phyloP scores from a whole-genome alignment of 2,113 vertebrate species.

The Sprattus sprattus region DNA sequence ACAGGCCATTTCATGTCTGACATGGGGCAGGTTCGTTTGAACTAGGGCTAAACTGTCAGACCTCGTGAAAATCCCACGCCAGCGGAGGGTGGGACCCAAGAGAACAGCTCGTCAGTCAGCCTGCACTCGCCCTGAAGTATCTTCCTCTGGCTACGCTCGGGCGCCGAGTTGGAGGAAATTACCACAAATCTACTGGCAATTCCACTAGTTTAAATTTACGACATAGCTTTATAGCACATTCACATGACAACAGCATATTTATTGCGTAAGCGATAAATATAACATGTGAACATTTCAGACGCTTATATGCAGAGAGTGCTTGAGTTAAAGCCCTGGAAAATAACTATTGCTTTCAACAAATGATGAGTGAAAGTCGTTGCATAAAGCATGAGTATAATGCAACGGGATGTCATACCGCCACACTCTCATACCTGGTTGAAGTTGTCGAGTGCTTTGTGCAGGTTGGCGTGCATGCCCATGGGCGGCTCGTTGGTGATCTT shows the following conservation, averaged over 20 bases:
- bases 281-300: background rate
- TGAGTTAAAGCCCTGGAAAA: background rate
- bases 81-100: background rate
- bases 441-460: slow-evolving; percentile 94
- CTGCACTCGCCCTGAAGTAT: background rate
- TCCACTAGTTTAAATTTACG: background rate
- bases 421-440: slow-evolving; percentile 84
- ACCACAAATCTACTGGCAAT: background rate
- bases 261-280: background rate
- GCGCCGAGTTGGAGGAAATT: background rate
- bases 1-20: background rate
- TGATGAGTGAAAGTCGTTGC: background rate
- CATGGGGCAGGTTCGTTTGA: background rate
- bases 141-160: background rate
- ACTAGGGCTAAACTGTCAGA: background rate
- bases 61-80: background rate
- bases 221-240: background rate
- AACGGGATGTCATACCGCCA: background rate
- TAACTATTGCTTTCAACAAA: background rate
- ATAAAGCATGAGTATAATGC: background rate
- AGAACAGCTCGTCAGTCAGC: background rate
- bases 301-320: background rate
- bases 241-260: background rate
- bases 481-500: slow-evolving; percentile 94
- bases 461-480: slow-evolving; percentile 85